Conservation (phyloP, 2,113 vertebrate genomes). For the Cebus imitator region DNA sequence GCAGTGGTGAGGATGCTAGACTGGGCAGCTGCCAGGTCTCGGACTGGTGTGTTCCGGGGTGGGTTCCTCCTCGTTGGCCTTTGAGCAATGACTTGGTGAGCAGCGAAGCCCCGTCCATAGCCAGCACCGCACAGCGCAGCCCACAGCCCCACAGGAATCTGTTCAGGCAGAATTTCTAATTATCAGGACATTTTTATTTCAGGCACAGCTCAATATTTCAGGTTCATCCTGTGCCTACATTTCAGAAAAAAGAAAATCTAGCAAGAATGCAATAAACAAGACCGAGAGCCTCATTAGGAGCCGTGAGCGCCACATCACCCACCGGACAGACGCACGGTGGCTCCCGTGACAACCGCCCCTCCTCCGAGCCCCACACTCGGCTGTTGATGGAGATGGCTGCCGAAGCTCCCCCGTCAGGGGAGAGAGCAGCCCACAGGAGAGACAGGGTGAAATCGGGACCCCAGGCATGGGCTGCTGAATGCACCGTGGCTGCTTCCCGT, state of each 20-base stretch:
- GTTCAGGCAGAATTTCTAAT: background rate
- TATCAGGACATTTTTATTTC: background rate
- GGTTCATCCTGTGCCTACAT: background rate
- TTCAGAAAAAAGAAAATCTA: background rate
- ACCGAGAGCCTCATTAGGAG: background rate
- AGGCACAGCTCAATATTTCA: background rate
- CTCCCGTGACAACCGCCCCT: fast-evolving
- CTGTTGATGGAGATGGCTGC: background rate
- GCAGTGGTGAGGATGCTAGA: background rate
- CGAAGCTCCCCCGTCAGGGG: fast-evolving
- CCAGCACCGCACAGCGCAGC: background rate
- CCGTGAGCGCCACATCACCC: fast-evolving
- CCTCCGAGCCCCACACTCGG: background rate
- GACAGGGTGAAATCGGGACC: background rate
- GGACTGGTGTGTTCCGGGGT: too few species aligned
- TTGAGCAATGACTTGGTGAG: background rate
- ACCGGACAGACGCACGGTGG: fast-evolving
- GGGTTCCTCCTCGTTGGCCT: background rate
- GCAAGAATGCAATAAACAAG: background rate
- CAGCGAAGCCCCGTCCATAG: fast-evolving
- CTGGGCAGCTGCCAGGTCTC: too few species aligned
- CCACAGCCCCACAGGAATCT: background rate
- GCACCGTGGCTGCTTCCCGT: fast-evolving
- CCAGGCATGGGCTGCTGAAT: background rate
- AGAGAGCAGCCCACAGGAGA: fast-evolving